Conservation (phyloP, 1,140 invertebrate genomes). For the Conus ventricosus region DNA sequence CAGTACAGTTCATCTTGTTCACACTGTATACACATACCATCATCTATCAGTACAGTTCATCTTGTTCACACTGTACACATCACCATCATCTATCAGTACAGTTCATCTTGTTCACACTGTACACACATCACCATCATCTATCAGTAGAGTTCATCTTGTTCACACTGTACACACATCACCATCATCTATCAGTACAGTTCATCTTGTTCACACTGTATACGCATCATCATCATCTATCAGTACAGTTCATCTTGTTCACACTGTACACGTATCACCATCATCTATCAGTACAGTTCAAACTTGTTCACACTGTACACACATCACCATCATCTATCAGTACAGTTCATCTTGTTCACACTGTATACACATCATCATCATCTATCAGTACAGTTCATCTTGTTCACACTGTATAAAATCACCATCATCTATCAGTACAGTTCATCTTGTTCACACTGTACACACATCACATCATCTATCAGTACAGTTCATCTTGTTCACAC, state of each 20-base stretch:
- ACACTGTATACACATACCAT: too few relatives aligned
- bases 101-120: constrained; percentile 83
- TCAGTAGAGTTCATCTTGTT: neutral
- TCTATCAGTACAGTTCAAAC: neutral
- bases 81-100: too few relatives aligned
- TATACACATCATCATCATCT: neutral
- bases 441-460: too few relatives aligned
- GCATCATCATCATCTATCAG: too few relatives aligned
- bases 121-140: neutral
- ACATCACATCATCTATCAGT: too few relatives aligned
- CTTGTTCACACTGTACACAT: too few relatives aligned
- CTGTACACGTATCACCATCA: neutral
- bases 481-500: too few relatives aligned
- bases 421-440: neutral
- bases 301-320: too few relatives aligned
- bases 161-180: neutral
- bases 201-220: neutral
- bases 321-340: too few relatives aligned
- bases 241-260: too few relatives aligned
- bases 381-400: neutral
- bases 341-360: constrained; percentile 83
- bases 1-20: too few relatives aligned
- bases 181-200: neutral
- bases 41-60: too few relatives aligned
- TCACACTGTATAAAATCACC: constrained; percentile 59